phyloP scores from a whole-genome alignment of 1,140 invertebrate species.

The Pantala flavescens region DNA sequence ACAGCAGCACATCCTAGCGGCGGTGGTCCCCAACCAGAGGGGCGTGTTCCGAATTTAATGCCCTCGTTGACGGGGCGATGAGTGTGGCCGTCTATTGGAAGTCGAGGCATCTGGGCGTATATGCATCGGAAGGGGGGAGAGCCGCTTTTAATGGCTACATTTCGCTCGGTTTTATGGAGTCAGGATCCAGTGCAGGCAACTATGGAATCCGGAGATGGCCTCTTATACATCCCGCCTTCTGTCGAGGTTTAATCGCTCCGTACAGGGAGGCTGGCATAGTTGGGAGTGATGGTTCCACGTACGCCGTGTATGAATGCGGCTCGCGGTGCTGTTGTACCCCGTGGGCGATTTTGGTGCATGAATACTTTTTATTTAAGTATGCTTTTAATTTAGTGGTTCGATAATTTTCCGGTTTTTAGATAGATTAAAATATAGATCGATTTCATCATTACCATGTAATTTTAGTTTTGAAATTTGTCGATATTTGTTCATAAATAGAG shows the following conservation, averaged over 20 bases:
- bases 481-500: no score
- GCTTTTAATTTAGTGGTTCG: no score
- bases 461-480: no score
- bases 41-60: background rate
- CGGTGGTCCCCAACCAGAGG: background rate
- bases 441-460: no score
- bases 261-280: background rate
- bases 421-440: no score
- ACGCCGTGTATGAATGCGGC: no score
- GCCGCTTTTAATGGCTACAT: background rate
- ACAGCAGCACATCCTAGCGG: background rate
- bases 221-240: background rate
- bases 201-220: background rate
- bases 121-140: background rate
- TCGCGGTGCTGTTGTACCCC: no score
- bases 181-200: background rate
- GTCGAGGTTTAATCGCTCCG: background rate
- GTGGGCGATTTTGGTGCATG: no score
- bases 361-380: no score
- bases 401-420: no score
- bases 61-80: background rate
- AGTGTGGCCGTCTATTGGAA: background rate
- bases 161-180: background rate
- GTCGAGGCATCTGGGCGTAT: background rate
- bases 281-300: no score